phyloP scores from a whole-genome alignment of 2,113 vertebrate genomes.

The Arizona elegans region DNA sequence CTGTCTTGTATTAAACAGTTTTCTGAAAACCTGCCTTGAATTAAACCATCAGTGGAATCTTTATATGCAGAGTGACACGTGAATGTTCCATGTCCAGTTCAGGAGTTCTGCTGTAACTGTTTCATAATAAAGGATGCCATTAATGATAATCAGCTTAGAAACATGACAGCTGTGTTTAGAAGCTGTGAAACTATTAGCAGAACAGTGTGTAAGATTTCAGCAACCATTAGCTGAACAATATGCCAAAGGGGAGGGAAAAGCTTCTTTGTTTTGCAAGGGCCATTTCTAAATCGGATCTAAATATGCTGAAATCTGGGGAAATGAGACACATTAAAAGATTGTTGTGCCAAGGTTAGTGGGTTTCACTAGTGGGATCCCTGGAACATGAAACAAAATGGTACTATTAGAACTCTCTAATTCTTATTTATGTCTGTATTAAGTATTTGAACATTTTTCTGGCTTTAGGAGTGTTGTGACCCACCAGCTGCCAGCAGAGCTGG shows the following conservation, averaged over 20 bases:
- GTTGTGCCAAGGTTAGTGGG: rapidly evolving
- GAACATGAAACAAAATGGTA: conserved; percentile 15
- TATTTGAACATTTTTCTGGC: background rate
- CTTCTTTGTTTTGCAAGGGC: background rate
- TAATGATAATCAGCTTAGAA: background rate
- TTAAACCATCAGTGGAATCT: background rate
- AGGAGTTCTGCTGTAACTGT: background rate
- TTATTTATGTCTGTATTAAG: background rate
- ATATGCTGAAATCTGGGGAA: background rate
- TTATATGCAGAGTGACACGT: background rate
- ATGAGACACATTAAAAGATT: conserved; percentile 9
- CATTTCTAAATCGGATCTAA: background rate
- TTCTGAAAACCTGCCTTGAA: background rate
- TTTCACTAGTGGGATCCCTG: background rate
- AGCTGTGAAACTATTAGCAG: conserved; percentile 49
- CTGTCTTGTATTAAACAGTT: background rate
- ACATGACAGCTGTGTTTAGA: background rate
- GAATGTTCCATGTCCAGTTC: background rate
- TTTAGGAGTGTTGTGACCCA: background rate
- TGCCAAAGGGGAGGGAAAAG: background rate
- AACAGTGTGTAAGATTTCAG: conserved; percentile 25
- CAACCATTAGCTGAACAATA: background rate
- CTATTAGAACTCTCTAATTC: background rate
- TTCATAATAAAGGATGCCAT: background rate
- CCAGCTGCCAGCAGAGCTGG: no score